phyloP scores from a whole-genome alignment of 2,113 vertebrate genomes.

The Guaruba guarouba region DNA sequence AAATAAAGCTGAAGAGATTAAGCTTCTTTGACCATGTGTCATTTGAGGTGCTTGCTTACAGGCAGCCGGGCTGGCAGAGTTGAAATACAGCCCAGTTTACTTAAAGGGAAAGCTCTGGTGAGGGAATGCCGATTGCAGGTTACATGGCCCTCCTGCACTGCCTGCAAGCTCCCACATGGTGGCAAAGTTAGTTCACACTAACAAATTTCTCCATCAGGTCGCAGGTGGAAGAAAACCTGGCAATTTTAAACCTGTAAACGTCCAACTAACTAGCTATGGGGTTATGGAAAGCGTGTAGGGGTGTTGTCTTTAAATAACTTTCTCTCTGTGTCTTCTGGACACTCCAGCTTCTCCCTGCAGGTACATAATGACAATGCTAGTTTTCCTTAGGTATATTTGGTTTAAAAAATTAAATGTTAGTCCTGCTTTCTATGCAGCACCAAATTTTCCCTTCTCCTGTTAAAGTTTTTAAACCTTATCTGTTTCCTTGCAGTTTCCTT shows the following conservation, averaged over 20 bases:
- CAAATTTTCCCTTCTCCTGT: neutral
- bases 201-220: rapidly evolving
- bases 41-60: too few relatives aligned
- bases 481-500: neutral
- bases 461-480: neutral
- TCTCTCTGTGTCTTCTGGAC: neutral
- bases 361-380: rapidly evolving
- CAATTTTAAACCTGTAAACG: rapidly evolving
- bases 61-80: neutral
- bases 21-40: rapidly evolving
- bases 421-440: neutral
- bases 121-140: rapidly evolving
- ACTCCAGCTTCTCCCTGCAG: neutral
- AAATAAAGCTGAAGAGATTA: neutral
- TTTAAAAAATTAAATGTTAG: neutral
- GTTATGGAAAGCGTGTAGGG: neutral
- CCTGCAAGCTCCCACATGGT: neutral
- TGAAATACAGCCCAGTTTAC: rapidly evolving
- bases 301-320: rapidly evolving
- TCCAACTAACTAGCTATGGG: neutral
- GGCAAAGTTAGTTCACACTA: slow-evolving; percentile 12
- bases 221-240: neutral
- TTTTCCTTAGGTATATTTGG: neutral
- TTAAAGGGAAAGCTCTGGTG: rapidly evolving
- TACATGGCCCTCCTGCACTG: neutral